Base-by-base conservation (phyloP, 2,113 vertebrate species). In the Malaclemys terrapin region DNA sequence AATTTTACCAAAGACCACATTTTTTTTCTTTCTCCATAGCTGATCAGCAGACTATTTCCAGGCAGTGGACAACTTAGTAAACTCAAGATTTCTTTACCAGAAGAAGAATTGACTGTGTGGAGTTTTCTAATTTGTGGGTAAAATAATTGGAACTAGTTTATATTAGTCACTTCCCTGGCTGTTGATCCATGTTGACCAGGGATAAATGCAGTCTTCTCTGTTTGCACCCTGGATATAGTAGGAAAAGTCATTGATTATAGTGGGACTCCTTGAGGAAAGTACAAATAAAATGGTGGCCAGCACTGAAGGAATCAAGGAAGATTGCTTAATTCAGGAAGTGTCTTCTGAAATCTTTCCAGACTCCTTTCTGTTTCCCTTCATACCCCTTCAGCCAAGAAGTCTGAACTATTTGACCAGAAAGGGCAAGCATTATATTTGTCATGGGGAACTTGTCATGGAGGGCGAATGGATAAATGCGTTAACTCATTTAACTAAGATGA, bases 401-500 rank as follows among this genome's bases (percentile, higher is more conserved):
- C 87, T n/a, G 17, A 45, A 17, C 49, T 35, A 9, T 14, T 29
- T 84, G 87, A 89, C 27, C 22, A 53, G 38, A 59, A 80, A 11
- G 88, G 57, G 0, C 49, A 6, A 57, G 29, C 79, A 62, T 84
- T 42, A 80, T 53, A 0, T 50, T 57, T 83, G 80, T 8, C 56
- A 25, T 27, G 38, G 56, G 84, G 31, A 95, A 20, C 24, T 93
- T 1, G 27, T 88, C 87, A 85, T 45, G 45, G 29, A 92, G 29
- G 31, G 31, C 16, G 31, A 42, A 76, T 62, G 88, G 59, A 82
- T 50, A 57, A 47, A 65, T 31, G 62, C 92, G 85, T 94, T 95
- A 96, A 97, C 94, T 88, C 93, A 93, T 95, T 97, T 98, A 97
- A 97, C 94, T 89, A 97, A 97, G 91, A 97, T 96, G 81, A 92